Evolutionary conservation across 2,797 vertebrate genomes (phyloP).

Genomic region (Acrocephalus scirpaceus): DNA sequence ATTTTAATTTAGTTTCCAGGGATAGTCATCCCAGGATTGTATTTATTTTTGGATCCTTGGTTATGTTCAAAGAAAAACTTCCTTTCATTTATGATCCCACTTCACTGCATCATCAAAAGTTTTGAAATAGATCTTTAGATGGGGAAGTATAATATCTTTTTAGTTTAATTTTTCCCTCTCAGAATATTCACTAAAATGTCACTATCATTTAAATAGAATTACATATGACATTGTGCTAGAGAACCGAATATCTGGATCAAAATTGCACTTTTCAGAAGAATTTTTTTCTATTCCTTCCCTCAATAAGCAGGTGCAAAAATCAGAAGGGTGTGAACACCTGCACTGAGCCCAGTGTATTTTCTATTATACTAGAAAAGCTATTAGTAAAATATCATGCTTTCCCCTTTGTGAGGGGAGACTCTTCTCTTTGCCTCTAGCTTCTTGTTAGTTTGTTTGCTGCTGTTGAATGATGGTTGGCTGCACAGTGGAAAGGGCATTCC

Average conservation of each 20-base stretch:
- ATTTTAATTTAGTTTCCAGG: conserved; percentile 47
- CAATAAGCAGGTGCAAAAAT: neutral
- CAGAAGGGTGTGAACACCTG: neutral
- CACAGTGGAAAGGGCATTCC: conserved; percentile 75
- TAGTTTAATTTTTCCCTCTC: conserved; percentile 31
- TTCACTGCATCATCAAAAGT: conserved; percentile 1
- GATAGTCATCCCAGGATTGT: neutral
- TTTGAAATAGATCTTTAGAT: conserved; percentile 13
- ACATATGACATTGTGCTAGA: neutral
- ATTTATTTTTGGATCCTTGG: neutral
- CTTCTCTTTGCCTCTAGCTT: neutral
- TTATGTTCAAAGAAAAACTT: conserved; percentile 29
- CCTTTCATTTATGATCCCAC: conserved; percentile 32
- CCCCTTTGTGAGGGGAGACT: neutral
- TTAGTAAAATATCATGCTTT: conserved; percentile 42
- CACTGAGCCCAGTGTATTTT: neutral
- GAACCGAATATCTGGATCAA: neutral
- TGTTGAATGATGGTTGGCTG: conserved; percentile 70
- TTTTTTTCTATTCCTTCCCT: neutral
- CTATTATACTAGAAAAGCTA: conserved; percentile 33
- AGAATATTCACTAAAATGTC: neutral
- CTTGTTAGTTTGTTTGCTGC: conserved; percentile 75
- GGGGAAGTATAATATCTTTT: neutral
- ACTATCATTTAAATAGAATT: neutral
- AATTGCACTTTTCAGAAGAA: neutral